Percentiles rank a stretch among this genome's conserved stretches.
These are phyloP conservation scores for Macrobrachium nipponense DNA, from an alignment of 1,140 invertebrate genomes.

Conservation along the genomic window DNA sequence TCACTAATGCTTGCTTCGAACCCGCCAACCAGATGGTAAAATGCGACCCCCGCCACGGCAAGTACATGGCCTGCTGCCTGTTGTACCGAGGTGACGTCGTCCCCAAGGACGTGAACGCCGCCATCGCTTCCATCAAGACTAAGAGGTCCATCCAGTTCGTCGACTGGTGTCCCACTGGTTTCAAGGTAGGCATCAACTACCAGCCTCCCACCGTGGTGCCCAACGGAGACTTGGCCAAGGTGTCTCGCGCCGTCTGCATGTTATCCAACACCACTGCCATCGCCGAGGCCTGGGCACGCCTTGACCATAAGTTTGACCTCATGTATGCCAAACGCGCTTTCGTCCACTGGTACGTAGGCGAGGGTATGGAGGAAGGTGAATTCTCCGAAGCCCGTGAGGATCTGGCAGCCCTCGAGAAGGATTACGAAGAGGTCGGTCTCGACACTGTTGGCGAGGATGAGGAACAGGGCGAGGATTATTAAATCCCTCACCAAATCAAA, in stretches of 20 bases:
- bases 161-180: conserved; percentile 56
- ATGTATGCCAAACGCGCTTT: conserved; percentile 59
- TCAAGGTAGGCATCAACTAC: conserved; percentile 59
- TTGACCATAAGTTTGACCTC: conserved; percentile 57
- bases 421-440: conserved; percentile 57
- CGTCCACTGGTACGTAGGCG: conserved; percentile 58
- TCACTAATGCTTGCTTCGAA: conserved; percentile 58
- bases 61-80: conserved; percentile 58
- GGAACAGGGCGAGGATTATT: conserved; percentile 50
- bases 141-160: conserved; percentile 59
- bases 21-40: conserved; percentile 59
- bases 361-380: conserved; percentile 58
- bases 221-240: conserved; percentile 56
- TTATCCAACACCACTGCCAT: conserved; percentile 58
- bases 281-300: conserved; percentile 56
- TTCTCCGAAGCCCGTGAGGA: conserved; percentile 57
- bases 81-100: conserved; percentile 53
- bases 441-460: conserved; percentile 51
- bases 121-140: conserved; percentile 58
- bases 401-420: conserved; percentile 58
- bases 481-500: not conserved
- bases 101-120: conserved; percentile 56
- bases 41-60: conserved; percentile 57
- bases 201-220: conserved; percentile 55
- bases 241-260: conserved; percentile 54